phyloP scores from a whole-genome alignment of 2,888 invertebrate genomes.

The Erebia aethiops region DNA sequence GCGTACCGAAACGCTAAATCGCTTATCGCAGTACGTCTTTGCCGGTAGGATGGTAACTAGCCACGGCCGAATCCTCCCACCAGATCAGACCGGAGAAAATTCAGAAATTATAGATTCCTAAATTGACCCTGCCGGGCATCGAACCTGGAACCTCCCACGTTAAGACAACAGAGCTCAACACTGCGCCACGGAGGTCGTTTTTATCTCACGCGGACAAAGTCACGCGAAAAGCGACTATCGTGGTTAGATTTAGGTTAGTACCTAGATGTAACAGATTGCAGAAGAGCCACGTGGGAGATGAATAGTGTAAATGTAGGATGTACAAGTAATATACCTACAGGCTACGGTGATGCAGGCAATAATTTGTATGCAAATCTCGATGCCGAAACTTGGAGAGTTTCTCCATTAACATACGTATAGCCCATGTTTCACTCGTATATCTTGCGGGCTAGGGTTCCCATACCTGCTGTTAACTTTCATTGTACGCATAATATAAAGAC shows the following conservation, averaged over 20 bases:
- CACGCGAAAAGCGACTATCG: background rate
- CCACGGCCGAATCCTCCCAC: too few species aligned
- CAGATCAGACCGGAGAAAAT: too few species aligned
- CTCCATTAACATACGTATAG: conserved; percentile 43
- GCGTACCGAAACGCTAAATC: too few species aligned
- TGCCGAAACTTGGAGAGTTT: conserved; percentile 41
- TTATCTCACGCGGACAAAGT: too few species aligned
- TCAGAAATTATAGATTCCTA: too few species aligned
- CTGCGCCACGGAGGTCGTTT: too few species aligned
- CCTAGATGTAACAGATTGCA: conserved; percentile 29
- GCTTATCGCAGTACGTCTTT: too few species aligned
- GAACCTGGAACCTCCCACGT: too few species aligned
- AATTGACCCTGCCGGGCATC: too few species aligned
- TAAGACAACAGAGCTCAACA: too few species aligned
- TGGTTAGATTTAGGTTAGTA: conserved; percentile 25
- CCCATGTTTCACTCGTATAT: conserved; percentile 39
- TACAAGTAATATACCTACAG: background rate
- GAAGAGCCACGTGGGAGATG: conserved; percentile 32
- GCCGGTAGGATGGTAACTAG: too few species aligned
- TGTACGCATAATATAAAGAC: background rate
- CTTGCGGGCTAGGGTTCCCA: conserved; percentile 29
- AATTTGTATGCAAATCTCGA: conserved; percentile 45
- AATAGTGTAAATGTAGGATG: conserved; percentile 33
- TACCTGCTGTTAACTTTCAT: conserved; percentile 4
- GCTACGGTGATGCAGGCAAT: conserved; percentile 33